Percentiles rank a stretch among this genome's conserved stretches.
phyloP scores from a whole-genome alignment of 2,797 vertebrate species.

The Eulemur mongoz region DNA sequence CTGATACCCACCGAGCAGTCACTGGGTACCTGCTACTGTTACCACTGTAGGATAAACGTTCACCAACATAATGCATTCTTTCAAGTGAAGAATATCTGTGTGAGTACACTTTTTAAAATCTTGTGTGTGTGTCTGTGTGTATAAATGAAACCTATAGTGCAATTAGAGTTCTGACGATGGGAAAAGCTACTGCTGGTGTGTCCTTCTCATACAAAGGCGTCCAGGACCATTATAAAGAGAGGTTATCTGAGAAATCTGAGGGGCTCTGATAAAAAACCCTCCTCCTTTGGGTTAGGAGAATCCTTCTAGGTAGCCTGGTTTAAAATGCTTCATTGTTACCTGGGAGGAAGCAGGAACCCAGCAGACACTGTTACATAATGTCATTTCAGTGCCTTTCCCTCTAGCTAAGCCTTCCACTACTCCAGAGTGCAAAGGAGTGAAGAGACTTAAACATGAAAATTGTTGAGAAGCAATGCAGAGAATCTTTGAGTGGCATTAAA shows the following conservation, averaged over 20 bases:
- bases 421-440: neutral
- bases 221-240: neutral
- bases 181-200: neutral
- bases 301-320: neutral
- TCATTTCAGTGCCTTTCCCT: no score
- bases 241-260: neutral
- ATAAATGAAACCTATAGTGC: neutral
- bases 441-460: neutral
- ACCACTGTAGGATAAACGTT: neutral
- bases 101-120: neutral
- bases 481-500: slow-evolving; percentile 41
- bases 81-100: neutral
- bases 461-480: neutral
- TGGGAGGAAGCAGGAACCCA: neutral
- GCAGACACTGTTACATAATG: accelerated
- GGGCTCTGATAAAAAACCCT: neutral
- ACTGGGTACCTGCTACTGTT: neutral
- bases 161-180: neutral
- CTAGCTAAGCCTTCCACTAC: neutral
- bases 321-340: neutral
- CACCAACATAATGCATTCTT: neutral
- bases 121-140: neutral
- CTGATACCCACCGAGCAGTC: neutral
- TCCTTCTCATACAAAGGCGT: neutral
- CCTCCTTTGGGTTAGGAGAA: neutral